A percentile compares a stretch with the other conserved stretches of the same genome.
These are phyloP conservation scores for Sardina pilchardus DNA, from an alignment of 2,113 vertebrate species.

Conservation along the genomic window DNA sequence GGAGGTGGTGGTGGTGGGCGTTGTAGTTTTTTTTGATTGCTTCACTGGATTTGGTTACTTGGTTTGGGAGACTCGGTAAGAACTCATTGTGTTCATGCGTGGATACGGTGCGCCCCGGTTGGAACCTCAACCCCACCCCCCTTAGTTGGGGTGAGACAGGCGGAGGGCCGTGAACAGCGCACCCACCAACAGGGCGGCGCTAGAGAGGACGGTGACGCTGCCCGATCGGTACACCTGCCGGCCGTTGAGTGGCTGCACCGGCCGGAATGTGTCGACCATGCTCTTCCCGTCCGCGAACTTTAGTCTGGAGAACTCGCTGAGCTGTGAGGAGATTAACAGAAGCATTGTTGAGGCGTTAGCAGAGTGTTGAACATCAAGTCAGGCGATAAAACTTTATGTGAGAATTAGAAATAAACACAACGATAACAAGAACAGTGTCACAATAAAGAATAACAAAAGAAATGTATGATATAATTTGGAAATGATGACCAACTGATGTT, in stretches of 20 bases:
- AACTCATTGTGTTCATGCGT: constrained; percentile 49
- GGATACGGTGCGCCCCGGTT: constrained; percentile 43
- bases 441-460: neutral
- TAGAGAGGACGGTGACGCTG: constrained; percentile 43
- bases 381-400: neutral
- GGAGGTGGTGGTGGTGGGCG: neutral
- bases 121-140: neutral
- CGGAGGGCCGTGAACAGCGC: constrained; percentile 50
- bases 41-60: constrained; percentile 32
- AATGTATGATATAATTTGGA: neutral
- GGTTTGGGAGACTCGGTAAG: constrained; percentile 27
- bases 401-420: neutral
- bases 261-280: constrained; percentile 70
- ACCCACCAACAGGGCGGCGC: constrained; percentile 51
- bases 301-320: constrained; percentile 64
- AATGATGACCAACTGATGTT: neutral
- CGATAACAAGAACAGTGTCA: neutral
- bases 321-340: constrained; percentile 51
- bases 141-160: constrained; percentile 60
- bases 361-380: neutral
- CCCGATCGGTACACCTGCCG: constrained; percentile 66
- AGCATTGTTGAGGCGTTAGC: neutral
- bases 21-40: constrained; percentile 17
- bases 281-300: constrained; percentile 55
- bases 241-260: constrained; percentile 67